These are phyloP conservation scores for Nephrotoma guestfalica DNA, from an alignment of 2,888 invertebrate genomes.

Conservation along the genomic window DNA sequence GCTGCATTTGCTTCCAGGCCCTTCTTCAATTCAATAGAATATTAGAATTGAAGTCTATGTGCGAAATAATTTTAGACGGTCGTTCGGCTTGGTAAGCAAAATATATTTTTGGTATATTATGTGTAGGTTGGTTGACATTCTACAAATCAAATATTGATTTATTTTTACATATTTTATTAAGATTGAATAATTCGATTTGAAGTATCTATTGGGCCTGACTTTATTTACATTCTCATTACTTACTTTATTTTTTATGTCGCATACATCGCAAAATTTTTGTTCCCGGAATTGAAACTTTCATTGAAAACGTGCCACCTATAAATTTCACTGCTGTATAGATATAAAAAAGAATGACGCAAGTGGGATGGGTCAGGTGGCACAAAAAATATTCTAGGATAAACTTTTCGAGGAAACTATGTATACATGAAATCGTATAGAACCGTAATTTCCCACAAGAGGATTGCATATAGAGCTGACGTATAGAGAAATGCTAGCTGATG, in stretches of 20 bases:
- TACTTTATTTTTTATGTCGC: background rate
- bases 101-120: background rate
- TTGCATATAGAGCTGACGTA: background rate
- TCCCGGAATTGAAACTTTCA: background rate
- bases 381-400: background rate
- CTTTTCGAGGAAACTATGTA: background rate
- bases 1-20: background rate
- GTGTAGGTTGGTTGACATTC: background rate
- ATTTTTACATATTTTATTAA: too few relatives aligned
- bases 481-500: background rate
- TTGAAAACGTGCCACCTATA: background rate
- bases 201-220: background rate
- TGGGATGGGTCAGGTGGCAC: background rate
- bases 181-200: background rate
- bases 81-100: background rate
- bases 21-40: background rate
- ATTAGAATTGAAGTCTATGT: background rate
- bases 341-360: background rate
- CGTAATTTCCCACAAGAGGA: background rate
- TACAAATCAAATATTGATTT: background rate
- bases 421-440: background rate
- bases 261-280: background rate
- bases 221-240: background rate
- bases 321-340: background rate
- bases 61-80: background rate